Evolutionary conservation across 1,140 invertebrate genomes (phyloP).

Genomic region (Octopus sinensis): DNA sequence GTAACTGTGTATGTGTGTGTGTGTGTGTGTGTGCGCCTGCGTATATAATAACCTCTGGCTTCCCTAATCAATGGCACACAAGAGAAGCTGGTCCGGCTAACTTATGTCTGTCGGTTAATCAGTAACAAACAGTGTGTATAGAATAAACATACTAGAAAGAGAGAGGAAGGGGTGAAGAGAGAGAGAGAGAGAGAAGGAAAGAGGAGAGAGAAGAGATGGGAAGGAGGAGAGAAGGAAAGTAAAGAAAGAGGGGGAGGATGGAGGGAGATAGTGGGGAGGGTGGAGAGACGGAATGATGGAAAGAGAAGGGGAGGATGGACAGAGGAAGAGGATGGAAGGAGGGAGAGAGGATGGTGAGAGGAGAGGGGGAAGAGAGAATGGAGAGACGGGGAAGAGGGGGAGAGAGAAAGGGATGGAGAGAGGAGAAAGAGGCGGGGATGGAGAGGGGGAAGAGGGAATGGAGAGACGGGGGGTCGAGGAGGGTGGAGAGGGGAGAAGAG

Average conservation of each 20-base stretch:
- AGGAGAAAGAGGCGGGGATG: background rate
- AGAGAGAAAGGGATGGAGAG: background rate
- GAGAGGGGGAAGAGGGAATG: background rate
- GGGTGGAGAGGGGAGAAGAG: background rate
- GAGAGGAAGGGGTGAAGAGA: background rate
- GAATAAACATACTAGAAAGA: too few species aligned
- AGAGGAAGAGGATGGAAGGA: background rate
- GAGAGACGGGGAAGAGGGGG: background rate
- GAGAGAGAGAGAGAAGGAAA: background rate
- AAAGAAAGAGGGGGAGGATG: conserved; percentile 1
- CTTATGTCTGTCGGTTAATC: too few species aligned
- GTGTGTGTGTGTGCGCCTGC: too few species aligned
- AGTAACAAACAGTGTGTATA: too few species aligned
- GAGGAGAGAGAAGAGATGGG: background rate
- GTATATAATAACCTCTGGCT: too few species aligned
- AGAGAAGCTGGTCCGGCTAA: too few species aligned
- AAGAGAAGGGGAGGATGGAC: conserved; percentile 11
- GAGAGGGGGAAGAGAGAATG: conserved; percentile 9
- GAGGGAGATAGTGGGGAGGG: background rate
- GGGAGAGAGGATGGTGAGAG: background rate
- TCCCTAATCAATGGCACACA: too few species aligned
- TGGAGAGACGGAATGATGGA: conserved; percentile 12
- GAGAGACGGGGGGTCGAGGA: background rate
- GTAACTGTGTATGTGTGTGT: too few species aligned
- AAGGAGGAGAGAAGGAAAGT: conserved; percentile 13